These are phyloP conservation scores for Cuculus canorus DNA, from an alignment of 2,797 vertebrate genomes.

Conservation along the genomic window DNA sequence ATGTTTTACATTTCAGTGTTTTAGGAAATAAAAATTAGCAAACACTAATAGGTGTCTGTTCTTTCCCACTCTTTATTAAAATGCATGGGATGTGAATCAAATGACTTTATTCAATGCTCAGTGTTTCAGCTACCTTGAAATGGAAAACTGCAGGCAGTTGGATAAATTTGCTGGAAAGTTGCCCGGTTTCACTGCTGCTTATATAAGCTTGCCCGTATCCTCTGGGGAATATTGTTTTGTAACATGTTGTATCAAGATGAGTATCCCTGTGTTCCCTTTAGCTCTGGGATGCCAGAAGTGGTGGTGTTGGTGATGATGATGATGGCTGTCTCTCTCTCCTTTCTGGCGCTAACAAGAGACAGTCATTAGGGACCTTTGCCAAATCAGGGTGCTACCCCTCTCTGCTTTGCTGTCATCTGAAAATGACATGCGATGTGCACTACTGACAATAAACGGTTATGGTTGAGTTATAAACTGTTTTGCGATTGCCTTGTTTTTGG, in stretches of 20 bases:
- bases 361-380: neutral
- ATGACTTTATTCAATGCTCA: neutral
- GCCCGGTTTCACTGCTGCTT: slow-evolving; percentile 40
- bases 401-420: neutral
- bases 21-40: slow-evolving; percentile 49
- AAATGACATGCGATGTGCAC: neutral
- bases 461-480: neutral
- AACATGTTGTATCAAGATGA: neutral
- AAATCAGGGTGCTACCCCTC: neutral
- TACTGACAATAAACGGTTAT: neutral
- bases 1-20: neutral
- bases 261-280: neutral
- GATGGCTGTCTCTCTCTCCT: neutral
- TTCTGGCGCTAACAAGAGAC: neutral
- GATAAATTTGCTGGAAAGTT: slow-evolving; percentile 18
- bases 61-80: slow-evolving; percentile 35
- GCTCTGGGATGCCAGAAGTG: neutral
- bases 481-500: neutral
- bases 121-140: slow-evolving; percentile 54
- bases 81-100: slow-evolving; percentile 41
- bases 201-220: slow-evolving; percentile 21
- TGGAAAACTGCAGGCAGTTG: slow-evolving; percentile 38
- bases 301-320: neutral
- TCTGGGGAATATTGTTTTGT: slow-evolving; percentile 14
- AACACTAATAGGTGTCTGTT: slow-evolving; percentile 28